Conservation (phyloP, 1,140 invertebrate genomes). For the Diachasma alloeum region DNA sequence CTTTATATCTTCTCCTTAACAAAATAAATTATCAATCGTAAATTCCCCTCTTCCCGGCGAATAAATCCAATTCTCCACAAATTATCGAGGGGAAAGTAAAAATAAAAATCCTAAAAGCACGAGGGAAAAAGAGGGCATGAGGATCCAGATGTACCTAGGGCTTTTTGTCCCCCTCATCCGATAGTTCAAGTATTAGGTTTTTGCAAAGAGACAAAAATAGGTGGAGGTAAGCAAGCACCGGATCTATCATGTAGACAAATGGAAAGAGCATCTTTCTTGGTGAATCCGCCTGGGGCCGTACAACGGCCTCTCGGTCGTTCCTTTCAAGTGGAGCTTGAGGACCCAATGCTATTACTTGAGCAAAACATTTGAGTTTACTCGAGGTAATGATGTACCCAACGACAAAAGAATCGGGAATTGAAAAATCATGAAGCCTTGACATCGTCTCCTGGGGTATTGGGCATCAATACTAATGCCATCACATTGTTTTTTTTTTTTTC, state of each 20-base stretch:
- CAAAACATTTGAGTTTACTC: slow-evolving; percentile 24
- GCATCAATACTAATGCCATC: too few species aligned
- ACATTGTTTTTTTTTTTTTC: too few species aligned
- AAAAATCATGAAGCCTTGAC: not conserved
- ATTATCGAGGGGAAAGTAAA: not conserved
- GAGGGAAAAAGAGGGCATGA: not conserved
- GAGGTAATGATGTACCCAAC: not conserved
- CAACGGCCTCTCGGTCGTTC: not conserved
- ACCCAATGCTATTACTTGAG: slow-evolving; percentile 27
- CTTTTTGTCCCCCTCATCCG: not conserved
- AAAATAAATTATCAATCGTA: not conserved
- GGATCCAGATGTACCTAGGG: not conserved
- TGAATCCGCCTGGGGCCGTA: slow-evolving; percentile 1
- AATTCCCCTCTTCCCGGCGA: not conserved
- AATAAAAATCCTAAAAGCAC: not conserved
- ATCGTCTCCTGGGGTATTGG: too few species aligned
- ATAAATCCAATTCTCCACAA: not conserved
- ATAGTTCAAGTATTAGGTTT: not conserved
- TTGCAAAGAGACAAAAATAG: not conserved
- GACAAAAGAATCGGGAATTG: not conserved
- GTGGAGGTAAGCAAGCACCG: not conserved
- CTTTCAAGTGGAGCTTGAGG: slow-evolving; percentile 19
- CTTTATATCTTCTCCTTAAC: not conserved
- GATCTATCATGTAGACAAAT: slow-evolving; percentile 46
- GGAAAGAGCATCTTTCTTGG: slow-evolving; percentile 39